Evolutionary conservation across 2,888 invertebrate genomes (phyloP), one percentile per base, ranked within the genome.

Genomic region (Microctonus brassicae): DNA sequence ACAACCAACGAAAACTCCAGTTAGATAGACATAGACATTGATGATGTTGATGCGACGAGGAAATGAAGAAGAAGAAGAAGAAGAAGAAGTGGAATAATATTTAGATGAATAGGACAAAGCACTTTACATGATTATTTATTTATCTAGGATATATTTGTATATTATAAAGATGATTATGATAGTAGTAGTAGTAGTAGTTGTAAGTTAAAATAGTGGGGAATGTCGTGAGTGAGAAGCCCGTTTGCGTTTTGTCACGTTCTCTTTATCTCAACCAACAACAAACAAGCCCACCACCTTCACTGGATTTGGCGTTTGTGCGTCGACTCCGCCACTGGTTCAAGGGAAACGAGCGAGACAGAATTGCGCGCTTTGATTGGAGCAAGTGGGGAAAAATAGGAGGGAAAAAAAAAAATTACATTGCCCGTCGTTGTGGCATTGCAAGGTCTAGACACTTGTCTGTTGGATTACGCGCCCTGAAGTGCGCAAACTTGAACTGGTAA

Each of bases 351-450:
- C 75, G 67, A 67, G 72, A 77, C 79, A 79, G 74, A 78, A 78
- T 78, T 79, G 78, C 78, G 76, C 80, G 77, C 72, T 71, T 74
- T 71, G 58, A 17, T 47, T 2, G 20, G 7, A 29, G 3, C 3
- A 5, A 7, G 29, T 29, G 29, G 29, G 29, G 29, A 29, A 7
- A 29, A 29, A 29, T 3, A 29, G 29, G 7, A 7, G 7, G 29
- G 7, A 7, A 29, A 7, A 29, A 7, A 29, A 7, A 29, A 69
- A 72, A 77, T 79, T 79, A 74, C 78, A 78, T 78, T 79, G 78
- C 78, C 80, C 77, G 81, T n/a, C n/a, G n/a, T n/a, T n/a, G 82
- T 83, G 83, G 83, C 82, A 84, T 84, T 84, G 83, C 83, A 85
- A 85, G 83, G 84, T 84, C 84, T 83, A 82, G 80, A 80, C 76